Conservation (phyloP, 2,888 invertebrate species). For the Diarsia mendica region DNA sequence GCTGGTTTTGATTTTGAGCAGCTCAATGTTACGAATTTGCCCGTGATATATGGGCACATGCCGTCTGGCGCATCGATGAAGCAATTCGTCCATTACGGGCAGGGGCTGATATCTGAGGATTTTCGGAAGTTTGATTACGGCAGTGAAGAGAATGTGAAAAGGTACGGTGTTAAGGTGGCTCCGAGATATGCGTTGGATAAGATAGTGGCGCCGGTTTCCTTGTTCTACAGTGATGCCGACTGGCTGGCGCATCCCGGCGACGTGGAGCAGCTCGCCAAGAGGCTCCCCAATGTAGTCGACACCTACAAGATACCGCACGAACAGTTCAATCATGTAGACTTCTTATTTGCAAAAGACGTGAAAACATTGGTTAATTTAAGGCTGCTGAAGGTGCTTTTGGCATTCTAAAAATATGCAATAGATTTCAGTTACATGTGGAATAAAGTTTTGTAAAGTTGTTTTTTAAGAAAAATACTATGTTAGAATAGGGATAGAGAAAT, state of each 20-base stretch:
- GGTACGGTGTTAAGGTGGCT: conserved; percentile 75
- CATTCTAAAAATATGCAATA: conserved; percentile 52
- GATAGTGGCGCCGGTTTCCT: conserved; percentile 76
- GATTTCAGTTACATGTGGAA: background rate
- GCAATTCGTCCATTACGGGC: conserved; percentile 89
- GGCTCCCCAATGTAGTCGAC: conserved; percentile 89
- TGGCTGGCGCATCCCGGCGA: conserved; percentile 91
- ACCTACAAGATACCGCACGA: conserved; percentile 89
- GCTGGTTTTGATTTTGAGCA: conserved; percentile 90
- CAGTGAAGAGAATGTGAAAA: conserved; percentile 69
- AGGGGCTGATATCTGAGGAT: conserved; percentile 79
- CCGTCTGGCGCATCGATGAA: conserved; percentile 90
- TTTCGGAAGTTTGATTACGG: conserved; percentile 82
- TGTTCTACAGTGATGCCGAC: conserved; percentile 89
- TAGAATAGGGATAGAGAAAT: too few species aligned
- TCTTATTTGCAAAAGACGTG: conserved; percentile 79
- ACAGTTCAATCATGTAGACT: conserved; percentile 84
- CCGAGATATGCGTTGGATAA: conserved; percentile 77
- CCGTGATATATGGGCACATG: conserved; percentile 87
- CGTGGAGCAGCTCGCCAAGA: conserved; percentile 86
- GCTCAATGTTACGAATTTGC: conserved; percentile 90
- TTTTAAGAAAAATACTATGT: too few species aligned
- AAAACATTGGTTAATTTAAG: conserved; percentile 73
- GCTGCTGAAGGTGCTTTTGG: conserved; percentile 66
- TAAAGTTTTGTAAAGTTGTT: background rate